Conservation (phyloP, 2,888 invertebrate genomes). For the Mimas tiliae region DNA sequence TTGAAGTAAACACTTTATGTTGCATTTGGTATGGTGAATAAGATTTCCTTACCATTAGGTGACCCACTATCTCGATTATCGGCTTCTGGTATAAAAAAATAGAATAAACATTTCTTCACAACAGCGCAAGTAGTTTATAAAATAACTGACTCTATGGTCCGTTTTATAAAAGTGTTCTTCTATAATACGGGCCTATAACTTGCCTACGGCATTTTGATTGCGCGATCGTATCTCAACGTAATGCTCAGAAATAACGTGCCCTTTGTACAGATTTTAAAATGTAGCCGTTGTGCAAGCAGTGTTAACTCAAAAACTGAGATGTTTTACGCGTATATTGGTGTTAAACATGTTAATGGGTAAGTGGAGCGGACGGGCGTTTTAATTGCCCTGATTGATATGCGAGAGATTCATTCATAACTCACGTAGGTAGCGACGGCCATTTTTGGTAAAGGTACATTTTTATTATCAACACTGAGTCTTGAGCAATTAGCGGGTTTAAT, state of each 20-base stretch:
- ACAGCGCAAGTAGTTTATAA: too few relatives aligned
- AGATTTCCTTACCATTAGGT: too few relatives aligned
- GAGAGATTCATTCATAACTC: constrained; percentile 47
- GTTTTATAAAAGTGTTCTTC: too few relatives aligned
- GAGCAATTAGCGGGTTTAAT: constrained; percentile 23
- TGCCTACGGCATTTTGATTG: constrained; percentile 42
- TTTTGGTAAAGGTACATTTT: constrained; percentile 26
- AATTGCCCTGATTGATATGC: constrained; percentile 73
- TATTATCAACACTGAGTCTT: constrained; percentile 23
- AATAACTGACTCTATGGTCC: too few relatives aligned
- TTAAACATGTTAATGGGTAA: constrained; percentile 74
- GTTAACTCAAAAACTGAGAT: constrained; percentile 61
- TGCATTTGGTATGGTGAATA: too few relatives aligned
- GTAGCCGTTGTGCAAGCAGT: constrained; percentile 59
- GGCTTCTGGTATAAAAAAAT: too few relatives aligned
- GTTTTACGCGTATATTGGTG: constrained; percentile 58
- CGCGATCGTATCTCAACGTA: constrained; percentile 35
- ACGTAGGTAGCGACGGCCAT: constrained; percentile 17
- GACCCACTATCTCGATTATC: too few relatives aligned
- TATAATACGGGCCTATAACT: too few relatives aligned
- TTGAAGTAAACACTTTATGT: too few relatives aligned
- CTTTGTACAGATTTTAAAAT: constrained; percentile 69
- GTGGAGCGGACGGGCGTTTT: constrained; percentile 56
- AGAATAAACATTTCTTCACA: too few relatives aligned
- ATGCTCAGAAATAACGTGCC: constrained; percentile 56